Evolutionary conservation across 2,888 invertebrate genomes (phyloP).

Genomic region (Phaedon cochleariae): DNA sequence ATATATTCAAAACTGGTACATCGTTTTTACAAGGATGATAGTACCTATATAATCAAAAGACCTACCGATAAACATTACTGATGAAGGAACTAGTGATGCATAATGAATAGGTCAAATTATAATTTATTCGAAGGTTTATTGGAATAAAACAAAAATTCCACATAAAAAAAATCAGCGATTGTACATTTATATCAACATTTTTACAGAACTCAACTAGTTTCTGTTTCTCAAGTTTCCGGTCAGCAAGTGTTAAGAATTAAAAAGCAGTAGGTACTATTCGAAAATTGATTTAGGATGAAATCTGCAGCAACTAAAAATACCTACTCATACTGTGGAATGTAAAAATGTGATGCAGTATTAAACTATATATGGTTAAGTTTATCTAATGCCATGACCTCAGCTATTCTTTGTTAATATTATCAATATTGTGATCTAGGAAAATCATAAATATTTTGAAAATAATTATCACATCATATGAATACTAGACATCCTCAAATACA

Average conservation of each 20-base stretch:
- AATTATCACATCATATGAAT: conserved; percentile 50
- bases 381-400: conserved; percentile 41
- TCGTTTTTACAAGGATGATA: too few species aligned
- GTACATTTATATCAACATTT: background rate
- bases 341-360: conserved; percentile 43
- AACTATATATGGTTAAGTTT: conserved; percentile 39
- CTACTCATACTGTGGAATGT: conserved; percentile 44
- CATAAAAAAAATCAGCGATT: background rate
- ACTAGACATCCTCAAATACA: conserved; percentile 47
- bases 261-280: background rate
- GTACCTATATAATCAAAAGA: too few species aligned
- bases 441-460: conserved; percentile 33
- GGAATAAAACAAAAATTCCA: background rate
- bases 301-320: conserved; percentile 43
- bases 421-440: conserved; percentile 25
- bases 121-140: background rate
- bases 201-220: background rate
- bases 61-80: too few species aligned
- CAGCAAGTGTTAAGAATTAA: background rate
- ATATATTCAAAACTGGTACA: too few species aligned
- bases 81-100: too few species aligned
- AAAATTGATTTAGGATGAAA: conserved; percentile 27
- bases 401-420: conserved; percentile 34
- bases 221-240: background rate
- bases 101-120: background rate